Base-by-base conservation (phyloP, 1,140 invertebrate genomes). In the Drosophila paulistorum region DNA sequence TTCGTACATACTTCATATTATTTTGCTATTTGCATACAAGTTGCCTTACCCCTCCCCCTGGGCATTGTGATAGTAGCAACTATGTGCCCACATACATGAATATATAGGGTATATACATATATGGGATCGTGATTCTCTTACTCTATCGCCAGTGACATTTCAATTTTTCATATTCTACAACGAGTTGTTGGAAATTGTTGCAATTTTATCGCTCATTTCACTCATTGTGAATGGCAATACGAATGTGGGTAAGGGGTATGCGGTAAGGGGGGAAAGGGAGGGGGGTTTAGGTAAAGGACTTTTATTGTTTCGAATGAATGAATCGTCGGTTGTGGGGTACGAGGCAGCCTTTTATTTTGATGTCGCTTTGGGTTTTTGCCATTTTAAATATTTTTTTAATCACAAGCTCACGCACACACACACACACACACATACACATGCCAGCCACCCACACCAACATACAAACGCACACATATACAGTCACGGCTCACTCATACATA, bases 311-410 rank as follows among this genome's bases (percentile, higher is more conserved):
- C 74, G 59, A n/a, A 23, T 45, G 64, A 37, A 65, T 20, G 17
- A 33, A 26, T 37, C 23, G 10, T 13, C 37, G 11, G 10, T 39
- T 9, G 35, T 9, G 41, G 58, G 37, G 48, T 30, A 9, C n/a
- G 7, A 55, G 20, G 63, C 3, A 2, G 57, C 76, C 65, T 72
- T 84, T 85, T 76, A 69, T 68, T 77, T 76, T 81, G 75, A 87
- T 74, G 82, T 82, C 82, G 79, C 82, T 86, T 86, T 86, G 68
- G 68, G 84, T 80, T 89, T 77, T 87, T 86, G 83, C 83, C 76
- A 80, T 89, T 87, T 87, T 79, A 80, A 87, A 86, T 86, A 87
- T 86, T 87, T 87, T 86, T 87, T 87, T 87, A 87, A 87, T 89
- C 84, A 87, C 85, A 87, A 83, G 68, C 80, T 89, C 77, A 89